Percentiles rank a stretch among this genome's conserved stretches.
These are phyloP conservation scores for Helobdella robusta DNA, from an alignment of 2,888 invertebrate species.

Conservation along the genomic window DNA sequence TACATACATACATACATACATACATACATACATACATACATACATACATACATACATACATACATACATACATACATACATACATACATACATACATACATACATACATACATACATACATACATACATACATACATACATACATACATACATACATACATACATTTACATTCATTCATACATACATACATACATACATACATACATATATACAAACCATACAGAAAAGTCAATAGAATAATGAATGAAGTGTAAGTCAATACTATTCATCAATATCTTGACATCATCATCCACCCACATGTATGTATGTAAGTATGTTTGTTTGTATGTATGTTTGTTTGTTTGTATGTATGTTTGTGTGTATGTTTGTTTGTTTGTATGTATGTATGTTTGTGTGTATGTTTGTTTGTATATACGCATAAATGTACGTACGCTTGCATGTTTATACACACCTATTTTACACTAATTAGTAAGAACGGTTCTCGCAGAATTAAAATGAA, in stretches of 20 bases:
- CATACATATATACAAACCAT: neutral
- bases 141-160: slow-evolving; percentile 2
- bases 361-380: slow-evolving; percentile 13
- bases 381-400: slow-evolving; percentile 12
- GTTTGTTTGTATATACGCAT: neutral
- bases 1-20: neutral
- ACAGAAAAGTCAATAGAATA: too few relatives aligned
- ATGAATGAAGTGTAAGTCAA: too few relatives aligned
- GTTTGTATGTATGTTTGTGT: slow-evolving; percentile 13
- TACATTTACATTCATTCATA: neutral
- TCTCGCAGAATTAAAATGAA: too few relatives aligned
- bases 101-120: neutral
- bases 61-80: slow-evolving; percentile 3
- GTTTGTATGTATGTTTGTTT: slow-evolving; percentile 13
- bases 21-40: slow-evolving; percentile 9
- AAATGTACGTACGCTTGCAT: neutral
- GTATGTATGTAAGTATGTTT: slow-evolving; percentile 8
- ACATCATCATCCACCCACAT: too few relatives aligned
- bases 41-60: neutral
- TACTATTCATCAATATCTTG: too few relatives aligned
- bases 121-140: slow-evolving; percentile 1
- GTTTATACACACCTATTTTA: neutral
- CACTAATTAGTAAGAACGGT: too few relatives aligned
- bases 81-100: slow-evolving; percentile 1
- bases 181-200: slow-evolving; percentile 1